Evolutionary conservation across 2,797 vertebrate species (phyloP), one percentile per base, ranked within the genome.

Genomic region (Hapalemur alaotrensis): DNA sequence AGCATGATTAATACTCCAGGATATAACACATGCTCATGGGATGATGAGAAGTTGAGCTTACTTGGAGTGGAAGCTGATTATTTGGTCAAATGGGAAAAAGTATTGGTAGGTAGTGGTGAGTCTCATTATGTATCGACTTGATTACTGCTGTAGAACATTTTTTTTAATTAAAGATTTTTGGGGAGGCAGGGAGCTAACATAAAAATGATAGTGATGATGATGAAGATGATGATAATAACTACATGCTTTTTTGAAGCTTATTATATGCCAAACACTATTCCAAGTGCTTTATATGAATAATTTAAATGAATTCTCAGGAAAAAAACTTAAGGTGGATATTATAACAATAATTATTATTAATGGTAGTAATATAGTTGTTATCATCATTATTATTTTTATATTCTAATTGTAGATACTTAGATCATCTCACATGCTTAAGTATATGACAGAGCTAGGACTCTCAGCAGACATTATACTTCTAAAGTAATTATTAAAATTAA

Each of bases 401-500:
- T 28, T 52, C 38, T 85, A 73, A 57, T 61, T 4, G 6, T 85
- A 65, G 48, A 82, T 57, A 43, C 38, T 38, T 79, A 65, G 18
- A n/a, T 95, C 30, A 73, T 70, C 22, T 93, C 81, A 43, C 2
- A 22, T 69, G 41, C 25, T 67, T 50, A 32, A 54, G 35, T 73
- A 67, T 17, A 46, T 90, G 32, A 46, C n/a, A 92, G 35, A 89
- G 14, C 12, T 72, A 70, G 76, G 30, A 93, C 32, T 54, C 88
- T 85, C 35, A 43, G 32, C 32, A 78, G 85, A 70, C 3, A 28
- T 78, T 88, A 57, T 63, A 6, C 57, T 54, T 95, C 91, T 88
- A 41, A 88, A 95, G 57, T 91, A 93, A 70, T 88, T 92, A 89
- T 54, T 90, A 87, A 93, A 75, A 70, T 95, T 63, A 90, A 54